phyloP scores from a whole-genome alignment of 2,797 vertebrate species.

The Artibeus jamaicensis region DNA sequence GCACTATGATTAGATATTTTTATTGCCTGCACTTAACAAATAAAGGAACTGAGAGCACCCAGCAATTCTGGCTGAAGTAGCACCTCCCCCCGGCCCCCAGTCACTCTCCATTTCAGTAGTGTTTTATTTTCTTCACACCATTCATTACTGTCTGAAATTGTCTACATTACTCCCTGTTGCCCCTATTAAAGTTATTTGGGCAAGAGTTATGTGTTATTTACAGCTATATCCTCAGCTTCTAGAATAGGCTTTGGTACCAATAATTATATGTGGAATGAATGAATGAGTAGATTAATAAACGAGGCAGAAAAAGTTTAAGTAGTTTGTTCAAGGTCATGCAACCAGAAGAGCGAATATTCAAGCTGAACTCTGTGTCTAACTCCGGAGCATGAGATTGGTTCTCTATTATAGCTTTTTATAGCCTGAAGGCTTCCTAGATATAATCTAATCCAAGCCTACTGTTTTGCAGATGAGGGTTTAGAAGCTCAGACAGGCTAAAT shows the following conservation, averaged over 20 bases:
- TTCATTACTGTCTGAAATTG: not conserved
- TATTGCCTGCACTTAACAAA: not conserved
- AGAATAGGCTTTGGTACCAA: not conserved
- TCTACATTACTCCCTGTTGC: not conserved
- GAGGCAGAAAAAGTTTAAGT: slow-evolving; percentile 21
- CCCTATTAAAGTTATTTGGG: not conserved
- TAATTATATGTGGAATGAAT: not conserved
- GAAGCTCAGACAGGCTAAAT: slow-evolving; percentile 11
- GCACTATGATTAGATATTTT: not conserved
- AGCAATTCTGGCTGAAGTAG: not conserved
- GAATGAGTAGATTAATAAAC: not conserved
- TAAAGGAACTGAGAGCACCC: not conserved
- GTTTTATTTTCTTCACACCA: slow-evolving; percentile 2
- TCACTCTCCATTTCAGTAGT: not conserved
- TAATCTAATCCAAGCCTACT: not conserved
- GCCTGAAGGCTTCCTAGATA: not conserved
- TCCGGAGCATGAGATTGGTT: not conserved
- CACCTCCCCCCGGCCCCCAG: too few species aligned
- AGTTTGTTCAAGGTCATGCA: not conserved
- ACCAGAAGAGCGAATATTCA: not conserved
- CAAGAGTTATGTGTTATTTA: not conserved
- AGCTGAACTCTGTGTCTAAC: not conserved
- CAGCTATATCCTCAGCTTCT: not conserved
- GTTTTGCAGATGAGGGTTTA: slow-evolving; percentile 3
- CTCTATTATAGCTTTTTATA: not conserved